Conservation (phyloP, 2,888 invertebrate species). For the Hipparchia semele region DNA sequence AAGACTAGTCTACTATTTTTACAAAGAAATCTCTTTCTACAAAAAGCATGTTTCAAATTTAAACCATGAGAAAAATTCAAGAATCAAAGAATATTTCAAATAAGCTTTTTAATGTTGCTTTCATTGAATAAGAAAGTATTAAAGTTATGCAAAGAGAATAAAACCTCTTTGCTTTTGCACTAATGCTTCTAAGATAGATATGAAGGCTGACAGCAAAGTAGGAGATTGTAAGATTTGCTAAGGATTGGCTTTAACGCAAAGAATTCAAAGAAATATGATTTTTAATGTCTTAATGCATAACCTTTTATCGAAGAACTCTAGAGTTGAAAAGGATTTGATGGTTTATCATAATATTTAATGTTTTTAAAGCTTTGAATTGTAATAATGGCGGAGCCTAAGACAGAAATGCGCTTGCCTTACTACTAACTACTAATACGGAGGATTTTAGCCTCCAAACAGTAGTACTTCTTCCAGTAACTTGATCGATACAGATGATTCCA, state of each 20-base stretch:
- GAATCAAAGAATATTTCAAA: conserved; percentile 13
- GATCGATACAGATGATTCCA: too few species aligned
- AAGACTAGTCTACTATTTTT: not conserved
- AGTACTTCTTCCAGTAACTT: too few species aligned
- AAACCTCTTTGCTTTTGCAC: conserved; percentile 5
- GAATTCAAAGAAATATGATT: conserved; percentile 1
- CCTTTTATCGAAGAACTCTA: too few species aligned
- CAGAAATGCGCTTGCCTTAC: not conserved
- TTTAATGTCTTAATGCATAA: not conserved
- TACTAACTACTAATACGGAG: too few species aligned
- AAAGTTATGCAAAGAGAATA: conserved; percentile 10
- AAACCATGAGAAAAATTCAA: conserved; percentile 6
- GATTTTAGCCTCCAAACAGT: too few species aligned
- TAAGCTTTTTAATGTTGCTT: conserved; percentile 22
- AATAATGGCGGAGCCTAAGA: not conserved
- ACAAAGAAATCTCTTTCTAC: not conserved
- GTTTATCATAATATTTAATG: not conserved
- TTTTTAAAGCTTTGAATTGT: not conserved
- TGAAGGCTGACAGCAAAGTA: conserved; percentile 8
- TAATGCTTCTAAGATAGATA: conserved; percentile 1
- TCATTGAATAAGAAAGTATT: conserved; percentile 17
- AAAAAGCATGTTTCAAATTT: not conserved
- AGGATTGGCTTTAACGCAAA: conserved; percentile 9
- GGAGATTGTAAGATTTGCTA: conserved; percentile 14
- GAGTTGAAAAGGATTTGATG: not conserved